Evolutionary conservation across 2,113 vertebrate genomes (phyloP).

Genomic region (Helogale parvula): DNA sequence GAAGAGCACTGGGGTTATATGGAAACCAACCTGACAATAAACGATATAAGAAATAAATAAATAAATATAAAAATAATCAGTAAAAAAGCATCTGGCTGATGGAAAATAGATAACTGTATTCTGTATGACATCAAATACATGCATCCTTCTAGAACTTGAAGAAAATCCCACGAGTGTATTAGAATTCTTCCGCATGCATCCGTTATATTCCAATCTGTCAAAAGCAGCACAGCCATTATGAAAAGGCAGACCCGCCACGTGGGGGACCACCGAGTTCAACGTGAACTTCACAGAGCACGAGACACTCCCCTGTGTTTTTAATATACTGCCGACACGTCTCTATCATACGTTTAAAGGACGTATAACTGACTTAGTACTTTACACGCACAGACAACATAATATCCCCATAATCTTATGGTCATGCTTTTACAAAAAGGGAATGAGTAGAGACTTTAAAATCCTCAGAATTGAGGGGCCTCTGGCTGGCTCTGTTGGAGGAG

Average conservation of each 20-base stretch:
- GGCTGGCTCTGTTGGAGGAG: too few relatives aligned
- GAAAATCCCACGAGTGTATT: background rate
- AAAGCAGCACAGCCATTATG: background rate
- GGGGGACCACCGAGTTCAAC: background rate
- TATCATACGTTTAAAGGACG: background rate
- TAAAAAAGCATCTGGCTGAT: background rate
- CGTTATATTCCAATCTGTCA: background rate
- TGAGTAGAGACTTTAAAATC: background rate
- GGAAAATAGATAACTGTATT: background rate
- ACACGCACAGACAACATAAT: background rate
- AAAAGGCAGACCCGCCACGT: background rate
- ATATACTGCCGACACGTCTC: too few relatives aligned
- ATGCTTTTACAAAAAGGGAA: background rate
- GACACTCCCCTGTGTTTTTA: background rate
- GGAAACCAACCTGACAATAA: too few relatives aligned
- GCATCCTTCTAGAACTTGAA: background rate
- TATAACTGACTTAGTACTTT: background rate
- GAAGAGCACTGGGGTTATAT: too few relatives aligned
- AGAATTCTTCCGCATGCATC: background rate
- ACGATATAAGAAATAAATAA: too few relatives aligned
- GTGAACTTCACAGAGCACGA: background rate
- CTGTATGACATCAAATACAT: background rate
- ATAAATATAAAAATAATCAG: too few relatives aligned
- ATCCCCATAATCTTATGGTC: background rate
- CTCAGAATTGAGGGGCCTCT: background rate